Evolutionary conservation across 1,140 invertebrate species (phyloP), one percentile per base, ranked within the genome.

Genomic region (Nasonia longicornis): DNA sequence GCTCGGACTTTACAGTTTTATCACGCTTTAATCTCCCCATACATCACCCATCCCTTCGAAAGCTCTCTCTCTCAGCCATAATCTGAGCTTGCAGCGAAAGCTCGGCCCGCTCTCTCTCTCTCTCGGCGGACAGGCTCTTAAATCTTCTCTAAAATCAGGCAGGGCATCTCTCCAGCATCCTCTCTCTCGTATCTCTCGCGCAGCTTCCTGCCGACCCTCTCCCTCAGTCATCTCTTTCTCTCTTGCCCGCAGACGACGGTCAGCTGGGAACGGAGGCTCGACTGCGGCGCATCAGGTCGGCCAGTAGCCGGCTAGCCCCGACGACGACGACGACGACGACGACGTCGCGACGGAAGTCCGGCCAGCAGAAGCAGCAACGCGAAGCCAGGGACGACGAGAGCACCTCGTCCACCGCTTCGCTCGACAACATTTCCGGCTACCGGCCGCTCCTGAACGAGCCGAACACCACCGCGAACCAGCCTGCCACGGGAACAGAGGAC

Each of bases 261-360:
- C 71, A 94, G 66, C 87, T 95, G 42, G 94, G 93, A 8, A 92
- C 92, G 82, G 90, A 94, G 2, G 92, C 93, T 3, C 89, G 93
- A 79, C 89, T 92, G 20, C 90, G 92, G 38, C 88, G 93, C 83
- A 93, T 93, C 16, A 93, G 92, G 87, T 94, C 93, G 29, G 89
- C 87, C 86, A 91, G 85, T 84, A 87, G 79, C 83, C 87, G 86
- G 86, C 85, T 86, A 52, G 85, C 83, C 10, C 76, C 85, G 42
- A 79, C 86, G 38, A 73, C 31, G 31, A 79, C 86, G 38, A 73
- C 31, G 31, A 79, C 86, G 38, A 79, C 86, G 38, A 71, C 31
- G 31, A 79, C 86, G 38, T 75, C 74, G 6, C 38, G 69, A 2
- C 70, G 76, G 52, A 77, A 78, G 20, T 78, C 70, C 74, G 16